phyloP scores from a whole-genome alignment of 2,113 vertebrate genomes.

The Actenoides lindsayi region DNA sequence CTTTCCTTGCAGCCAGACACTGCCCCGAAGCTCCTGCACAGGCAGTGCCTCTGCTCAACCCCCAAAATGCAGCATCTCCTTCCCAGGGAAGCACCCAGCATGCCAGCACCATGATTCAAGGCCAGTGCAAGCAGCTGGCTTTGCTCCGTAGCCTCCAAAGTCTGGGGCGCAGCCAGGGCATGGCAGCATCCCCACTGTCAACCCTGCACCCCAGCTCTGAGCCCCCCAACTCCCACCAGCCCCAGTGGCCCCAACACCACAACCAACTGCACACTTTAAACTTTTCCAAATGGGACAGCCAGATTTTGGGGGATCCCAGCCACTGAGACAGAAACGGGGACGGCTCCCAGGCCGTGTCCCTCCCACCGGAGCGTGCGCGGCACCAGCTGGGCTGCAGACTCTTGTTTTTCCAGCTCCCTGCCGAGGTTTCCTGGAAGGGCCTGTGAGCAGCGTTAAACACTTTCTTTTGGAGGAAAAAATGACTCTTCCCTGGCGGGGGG shows the following conservation, averaged over 20 bases:
- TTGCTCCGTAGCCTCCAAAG: not conserved
- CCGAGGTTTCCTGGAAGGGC: constrained; percentile 56
- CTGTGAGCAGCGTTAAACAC: constrained; percentile 29
- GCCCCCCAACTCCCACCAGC: not conserved
- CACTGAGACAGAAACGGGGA: not conserved
- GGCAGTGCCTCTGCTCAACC: not conserved
- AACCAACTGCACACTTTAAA: not conserved
- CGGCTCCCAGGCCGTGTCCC: not conserved
- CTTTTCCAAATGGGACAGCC: not conserved
- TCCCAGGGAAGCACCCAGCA: accelerated
- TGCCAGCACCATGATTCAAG: accelerated
- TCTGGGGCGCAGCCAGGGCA: not conserved
- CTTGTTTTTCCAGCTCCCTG: constrained; percentile 58
- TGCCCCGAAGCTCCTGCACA: not conserved
- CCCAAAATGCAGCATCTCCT: not conserved
- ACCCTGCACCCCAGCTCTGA: not conserved
- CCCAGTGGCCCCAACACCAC: not conserved
- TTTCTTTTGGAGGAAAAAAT: constrained; percentile 79
- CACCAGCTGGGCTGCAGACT: not conserved
- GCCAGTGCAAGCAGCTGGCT: not conserved
- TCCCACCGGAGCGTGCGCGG: accelerated
- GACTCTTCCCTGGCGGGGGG: constrained; percentile 63
- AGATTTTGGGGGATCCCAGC: not conserved
- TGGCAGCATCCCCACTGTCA: not conserved
- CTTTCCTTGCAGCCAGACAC: accelerated